Base-by-base conservation (phyloP, 2,113 vertebrate species). In the Cyanoliseus patagonus region DNA sequence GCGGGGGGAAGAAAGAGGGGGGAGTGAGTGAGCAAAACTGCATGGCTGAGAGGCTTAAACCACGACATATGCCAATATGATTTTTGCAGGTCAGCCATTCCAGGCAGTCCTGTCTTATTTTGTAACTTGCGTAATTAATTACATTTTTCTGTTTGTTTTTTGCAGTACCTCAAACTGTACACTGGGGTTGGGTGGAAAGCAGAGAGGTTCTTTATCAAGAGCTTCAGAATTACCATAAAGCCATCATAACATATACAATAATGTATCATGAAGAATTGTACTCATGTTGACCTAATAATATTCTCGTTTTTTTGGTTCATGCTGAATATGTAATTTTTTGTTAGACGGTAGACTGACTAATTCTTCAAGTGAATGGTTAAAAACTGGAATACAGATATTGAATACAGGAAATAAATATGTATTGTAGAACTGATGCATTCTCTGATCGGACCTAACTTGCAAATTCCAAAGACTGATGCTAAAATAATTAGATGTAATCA, bases 191-290 rank as follows among this genome's bases (percentile, higher is more conserved):
- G 18, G 10, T 44, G 33, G 18, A 25, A 27, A 53, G 7, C 25
- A 23, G 33, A n/a, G 18, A 25, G 17, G 20, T 55, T 78, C 10
- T 6, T 68, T 77, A 82, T 47, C 11, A 66, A 62, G 31, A 85
- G 39, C 15, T 86, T 78, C 76, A 62, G 24, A 77, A 62, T 66
- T 61, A 52, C 39, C 30, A 72, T 82, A n/a, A 72, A 77, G 13
- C 41, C 57, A 11, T 51, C 8, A 13, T 49, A n/a, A 11, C 0
- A 0, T 20, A 18, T 51, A 24, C 12, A 74, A 20, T 16, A 78
- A 8, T 51, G 30, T 51, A 57, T 83, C 8, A 8, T 42, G 17
- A 86, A 52, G 25, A 68, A 27, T 6, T 82, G 25, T 37, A 6
- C 28, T 35, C 17, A 49, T 20, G 82, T 70, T 27, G 5, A 42